These are phyloP conservation scores for Paraplagusia blochii DNA, from an alignment of 2,113 vertebrate species.

Conservation along the genomic window DNA sequence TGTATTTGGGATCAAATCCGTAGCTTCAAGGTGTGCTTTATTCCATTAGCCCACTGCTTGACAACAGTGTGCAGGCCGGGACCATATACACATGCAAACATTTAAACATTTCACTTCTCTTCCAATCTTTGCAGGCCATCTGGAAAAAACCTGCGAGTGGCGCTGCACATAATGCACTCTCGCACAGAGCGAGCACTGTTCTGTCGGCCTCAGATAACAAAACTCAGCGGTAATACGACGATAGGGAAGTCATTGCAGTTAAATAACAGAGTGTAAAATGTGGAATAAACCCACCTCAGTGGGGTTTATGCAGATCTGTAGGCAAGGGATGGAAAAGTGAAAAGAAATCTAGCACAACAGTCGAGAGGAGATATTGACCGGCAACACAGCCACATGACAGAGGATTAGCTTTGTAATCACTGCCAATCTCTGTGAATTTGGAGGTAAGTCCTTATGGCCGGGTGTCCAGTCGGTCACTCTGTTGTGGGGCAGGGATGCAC, in stretches of 20 bases:
- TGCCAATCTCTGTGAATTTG: conserved; percentile 48
- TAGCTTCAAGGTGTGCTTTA: conserved; percentile 9
- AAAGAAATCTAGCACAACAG: too few relatives aligned
- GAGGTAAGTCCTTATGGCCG: conserved; percentile 46
- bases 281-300: conserved; percentile 30
- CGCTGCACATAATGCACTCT: conserved; percentile 2
- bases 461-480: conserved; percentile 51
- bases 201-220: conserved; percentile 50
- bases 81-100: conserved; percentile 4
- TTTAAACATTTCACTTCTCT: neutral
- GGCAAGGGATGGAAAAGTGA: too few relatives aligned
- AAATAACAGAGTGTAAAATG: conserved; percentile 42
- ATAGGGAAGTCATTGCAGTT: conserved; percentile 43
- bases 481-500: conserved; percentile 41
- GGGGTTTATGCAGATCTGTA: conserved; percentile 36
- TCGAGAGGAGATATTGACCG: conserved; percentile 41
- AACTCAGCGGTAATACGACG: conserved; percentile 26
- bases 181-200: conserved; percentile 18
- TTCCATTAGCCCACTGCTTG: conserved; percentile 51
- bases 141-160: too few relatives aligned
- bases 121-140: conserved; percentile 15
- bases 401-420: conserved; percentile 62
- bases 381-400: conserved; percentile 36
- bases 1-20: conserved; percentile 39
- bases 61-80: conserved; percentile 41